Base-by-base conservation (phyloP, 2,113 vertebrate species). In the Illadopsis cleaveri region DNA sequence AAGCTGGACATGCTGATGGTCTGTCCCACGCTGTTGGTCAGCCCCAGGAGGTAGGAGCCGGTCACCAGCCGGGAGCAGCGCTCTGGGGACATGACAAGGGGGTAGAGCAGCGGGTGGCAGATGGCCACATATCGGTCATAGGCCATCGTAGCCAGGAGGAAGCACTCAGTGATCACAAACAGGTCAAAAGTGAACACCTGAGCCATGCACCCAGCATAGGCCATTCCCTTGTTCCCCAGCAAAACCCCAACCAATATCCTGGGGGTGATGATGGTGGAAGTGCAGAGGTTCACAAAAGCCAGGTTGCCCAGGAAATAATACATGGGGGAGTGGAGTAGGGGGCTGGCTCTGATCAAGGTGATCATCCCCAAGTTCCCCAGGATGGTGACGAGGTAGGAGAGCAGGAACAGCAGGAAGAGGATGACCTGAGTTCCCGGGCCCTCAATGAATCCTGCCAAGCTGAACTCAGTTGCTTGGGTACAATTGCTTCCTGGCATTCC, bases 261-360 rank as follows among this genome's bases (percentile, higher is more conserved):
- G 61, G 87, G 90, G 51, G 22, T 27, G 51, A 79, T 17, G 24
- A 21, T 1, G 0, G 65, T 82, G 37, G 80, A 71, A 48, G 37
- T 66, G 23, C 76, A 89, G 42, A 94, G 19, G 66, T 96, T 79
- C 48, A 76, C 76, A 38, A 89, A 82, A 56, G 90, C 76, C 90
- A 96, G 35, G 73, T 91, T 82, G 7, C 71, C 37, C 57, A 94
- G 23, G 66, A 93, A 86, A 75, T 89, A 89, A 40, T 91, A 91
- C 87, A 79, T 86, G 75, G 84, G 84, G 47, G 57, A 61, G 22
- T 28, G 48, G 44, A 94, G 91, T 17, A 31, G 76, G 11, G 71
- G 84, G 20, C 66, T 91, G 51, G 12, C 33, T 42, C 21, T 75
- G 71, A 89, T 88, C 33, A 94, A 57, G 4, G 1, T 0, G 1